These are phyloP conservation scores for Rhinella marina DNA, from an alignment of 2,797 vertebrate genomes.

Conservation along the genomic window DNA sequence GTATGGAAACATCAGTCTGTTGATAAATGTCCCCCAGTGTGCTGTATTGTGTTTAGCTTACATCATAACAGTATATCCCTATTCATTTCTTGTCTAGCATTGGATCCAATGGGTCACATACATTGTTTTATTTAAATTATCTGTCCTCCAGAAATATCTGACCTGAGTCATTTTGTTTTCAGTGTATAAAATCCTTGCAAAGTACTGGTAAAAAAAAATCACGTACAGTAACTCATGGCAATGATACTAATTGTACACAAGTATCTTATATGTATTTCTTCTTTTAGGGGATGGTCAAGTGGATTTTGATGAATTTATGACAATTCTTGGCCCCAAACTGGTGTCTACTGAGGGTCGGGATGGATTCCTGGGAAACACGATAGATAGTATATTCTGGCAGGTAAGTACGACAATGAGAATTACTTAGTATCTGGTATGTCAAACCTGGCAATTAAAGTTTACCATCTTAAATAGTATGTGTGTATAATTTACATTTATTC, in stretches of 20 bases:
- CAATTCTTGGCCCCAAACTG: conserved; percentile 93
- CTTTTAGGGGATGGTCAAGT: conserved; percentile 92
- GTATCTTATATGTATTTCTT: conserved; percentile 18
- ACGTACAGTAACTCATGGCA: background rate
- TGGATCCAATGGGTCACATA: background rate
- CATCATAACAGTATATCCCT: no score
- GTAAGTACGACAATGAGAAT: conserved; percentile 74
- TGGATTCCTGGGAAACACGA: conserved; percentile 92
- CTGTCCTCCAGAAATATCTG: background rate
- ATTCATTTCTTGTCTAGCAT: background rate
- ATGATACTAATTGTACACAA: background rate
- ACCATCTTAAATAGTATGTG: background rate
- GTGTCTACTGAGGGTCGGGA: conserved; percentile 92
- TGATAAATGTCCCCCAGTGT: no score
- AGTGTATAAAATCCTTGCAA: background rate
- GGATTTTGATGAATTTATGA: conserved; percentile 97
- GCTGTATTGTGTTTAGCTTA: no score
- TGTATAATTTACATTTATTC: background rate
- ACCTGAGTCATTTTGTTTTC: background rate
- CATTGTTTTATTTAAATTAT: background rate
- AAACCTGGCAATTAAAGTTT: background rate
- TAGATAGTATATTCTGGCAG: conserved; percentile 99
- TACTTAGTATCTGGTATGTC: background rate
- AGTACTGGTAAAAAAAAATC: no score
- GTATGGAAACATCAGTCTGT: no score